Evolutionary conservation across 2,888 invertebrate species (phyloP), one percentile per base, ranked within the genome.

Genomic region (Ctenicera cuprea): DNA sequence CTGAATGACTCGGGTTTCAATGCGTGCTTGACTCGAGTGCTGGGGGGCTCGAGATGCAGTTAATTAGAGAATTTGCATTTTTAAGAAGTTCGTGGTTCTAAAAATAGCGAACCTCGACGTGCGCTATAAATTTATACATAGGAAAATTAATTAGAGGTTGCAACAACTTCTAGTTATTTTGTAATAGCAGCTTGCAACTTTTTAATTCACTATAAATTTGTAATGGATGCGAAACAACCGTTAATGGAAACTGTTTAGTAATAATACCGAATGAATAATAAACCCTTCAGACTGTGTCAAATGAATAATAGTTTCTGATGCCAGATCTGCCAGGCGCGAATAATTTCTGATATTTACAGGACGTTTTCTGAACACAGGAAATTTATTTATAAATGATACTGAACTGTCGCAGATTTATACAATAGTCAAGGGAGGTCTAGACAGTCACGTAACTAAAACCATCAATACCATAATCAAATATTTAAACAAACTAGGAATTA

Each of bases 61-160:
- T 71, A 71, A 71, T 71, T 71, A 66, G 59, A 37, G 37, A 61
- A 65, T 66, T 71, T 65, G 59, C 65, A 66, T 71, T 59, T 64
- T 62, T 20, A 26, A 41, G 67, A 33, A 64, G 30, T 20, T 11
- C 1, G 12, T 16, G 41, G 11, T 20, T 45, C 18, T 63, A 63
- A 63, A 45, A 63, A 63, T 38, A 30, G n/a, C 48, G 2, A 48
- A 3, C 11, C 11, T 26, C 22, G n/a, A 11, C 57, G 30, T 26
- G 3, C 14, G 57, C 8, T 18, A 1, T 18, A 54, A n/a, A 26
- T 54, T 26, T 30, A 54, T 54, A 22, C 0, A n/a, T 18, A 5
- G 18, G 14, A 12, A 50, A 9, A 54, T 14, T 54, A 54, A 54
- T 54, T 54, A 7, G 45, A 14, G 1, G 9, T 18, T 18, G 54